Base-by-base conservation (phyloP, 2,113 vertebrate species). In the Semicossyphus pulcher region DNA sequence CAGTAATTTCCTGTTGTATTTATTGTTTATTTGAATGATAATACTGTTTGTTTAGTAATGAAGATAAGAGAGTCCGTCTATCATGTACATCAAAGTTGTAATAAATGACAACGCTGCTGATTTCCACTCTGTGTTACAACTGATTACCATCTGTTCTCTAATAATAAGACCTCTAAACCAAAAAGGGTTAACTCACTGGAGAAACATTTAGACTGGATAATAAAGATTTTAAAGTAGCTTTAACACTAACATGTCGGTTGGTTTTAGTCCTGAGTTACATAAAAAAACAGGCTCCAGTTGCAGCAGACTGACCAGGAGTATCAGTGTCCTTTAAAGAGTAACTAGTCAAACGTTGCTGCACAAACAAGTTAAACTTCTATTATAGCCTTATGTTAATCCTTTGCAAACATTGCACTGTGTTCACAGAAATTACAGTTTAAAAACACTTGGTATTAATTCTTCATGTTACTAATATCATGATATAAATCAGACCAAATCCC, bases 61-160 rank as follows among this genome's bases (percentile, higher is more conserved):
- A 72, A 71, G 29, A 73, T 59, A 76, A 82, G 47, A 79, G 39
- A 81, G 45, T 0, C 10, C 1, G 52, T 72, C 25, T 58, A 32
- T 76, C 14, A 1, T 73, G 57, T 80, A 23, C 54, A 59, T 47
- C 2, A 0, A 41, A 59, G 23, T 59, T 72, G 10, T 42, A 87
- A 89, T 85, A 83, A 86, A 87, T 45, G 1, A 59, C 1, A 49
- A 34, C 37, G 65, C 1, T 41, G 14, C 23, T 70, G 20, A 54
- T 25, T 66, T 10, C 58, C 2, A 49, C 20, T 58, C 29, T 42
- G 15, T 11, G 8, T 61, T 1, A 26, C n/a, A 48, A 15, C 48
- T 5, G 31, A 15, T 65, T 18, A 28, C 3, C 8, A 23, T 64
- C 12, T 4, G 8, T 4, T 84, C 28, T 49, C 14, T 20, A 5